These are phyloP conservation scores for Thamnophis sirtalis DNA, from an alignment of 2,113 vertebrate genomes.

Conservation along the genomic window DNA sequence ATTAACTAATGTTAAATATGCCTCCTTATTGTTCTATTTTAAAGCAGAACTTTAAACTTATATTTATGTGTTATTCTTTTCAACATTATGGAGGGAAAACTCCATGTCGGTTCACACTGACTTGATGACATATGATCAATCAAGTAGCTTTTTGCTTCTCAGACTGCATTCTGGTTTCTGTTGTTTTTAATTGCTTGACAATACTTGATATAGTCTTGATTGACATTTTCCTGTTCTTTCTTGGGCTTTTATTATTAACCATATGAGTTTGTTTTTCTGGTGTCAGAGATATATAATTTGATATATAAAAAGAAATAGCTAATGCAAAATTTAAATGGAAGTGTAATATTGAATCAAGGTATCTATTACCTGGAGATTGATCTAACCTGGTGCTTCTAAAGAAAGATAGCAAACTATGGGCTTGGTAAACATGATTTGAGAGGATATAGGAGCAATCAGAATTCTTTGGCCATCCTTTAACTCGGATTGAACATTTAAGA, in stretches of 20 bases:
- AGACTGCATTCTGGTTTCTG: neutral
- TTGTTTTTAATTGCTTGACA: neutral
- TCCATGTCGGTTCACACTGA: neutral
- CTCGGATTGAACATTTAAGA: neutral
- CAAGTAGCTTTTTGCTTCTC: neutral
- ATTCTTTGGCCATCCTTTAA: neutral
- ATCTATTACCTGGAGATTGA: neutral
- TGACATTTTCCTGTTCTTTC: neutral
- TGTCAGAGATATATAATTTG: neutral
- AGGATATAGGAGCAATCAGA: too few relatives aligned
- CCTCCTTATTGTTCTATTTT: neutral
- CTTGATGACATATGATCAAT: neutral
- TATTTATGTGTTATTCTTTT: neutral
- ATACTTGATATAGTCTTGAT: neutral
- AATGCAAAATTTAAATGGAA: neutral
- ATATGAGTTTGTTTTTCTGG: neutral
- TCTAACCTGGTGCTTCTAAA: neutral
- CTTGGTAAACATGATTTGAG: neutral
- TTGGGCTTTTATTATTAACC: neutral
- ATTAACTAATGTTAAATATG: neutral
- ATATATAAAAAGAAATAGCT: neutral
- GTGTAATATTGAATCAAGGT: neutral
- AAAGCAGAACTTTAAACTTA: neutral
- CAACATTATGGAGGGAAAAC: neutral
- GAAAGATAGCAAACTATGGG: neutral